phyloP scores from a whole-genome alignment of 2,113 vertebrate genomes.

The Colinus virginianus region DNA sequence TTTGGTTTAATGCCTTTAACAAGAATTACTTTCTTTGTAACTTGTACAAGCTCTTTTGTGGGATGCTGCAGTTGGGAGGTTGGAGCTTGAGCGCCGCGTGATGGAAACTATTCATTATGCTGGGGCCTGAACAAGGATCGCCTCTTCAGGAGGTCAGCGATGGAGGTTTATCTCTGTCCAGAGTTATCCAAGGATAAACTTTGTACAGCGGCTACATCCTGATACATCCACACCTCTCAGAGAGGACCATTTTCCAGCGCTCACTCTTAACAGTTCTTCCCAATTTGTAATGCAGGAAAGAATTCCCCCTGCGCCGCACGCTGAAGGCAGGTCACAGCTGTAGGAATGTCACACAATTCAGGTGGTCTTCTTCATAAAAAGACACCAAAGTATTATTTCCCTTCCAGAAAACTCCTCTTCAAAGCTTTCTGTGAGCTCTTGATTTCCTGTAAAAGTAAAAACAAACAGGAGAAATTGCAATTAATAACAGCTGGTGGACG shows the following conservation, averaged over 20 bases:
- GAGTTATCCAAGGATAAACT: constrained; percentile 76
- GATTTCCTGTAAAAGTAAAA: constrained; percentile 76
- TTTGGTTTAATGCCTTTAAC: constrained; percentile 84
- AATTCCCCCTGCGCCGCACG: constrained; percentile 59
- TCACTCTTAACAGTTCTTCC: constrained; percentile 59
- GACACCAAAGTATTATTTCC: constrained; percentile 43
- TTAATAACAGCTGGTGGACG: constrained; percentile 54
- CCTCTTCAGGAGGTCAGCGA: constrained; percentile 74
- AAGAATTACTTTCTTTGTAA: constrained; percentile 85
- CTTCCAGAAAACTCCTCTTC: constrained; percentile 60
- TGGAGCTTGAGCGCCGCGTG: constrained; percentile 81
- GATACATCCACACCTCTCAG: constrained; percentile 75
- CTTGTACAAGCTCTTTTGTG: constrained; percentile 81
- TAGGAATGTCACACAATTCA: constrained; percentile 49
- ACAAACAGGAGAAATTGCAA: constrained; percentile 46
- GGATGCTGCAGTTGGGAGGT: constrained; percentile 65
- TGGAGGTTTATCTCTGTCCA: constrained; percentile 61
- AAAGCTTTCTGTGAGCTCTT: constrained; percentile 58
- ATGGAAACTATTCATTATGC: constrained; percentile 87
- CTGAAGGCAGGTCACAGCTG: constrained; percentile 43
- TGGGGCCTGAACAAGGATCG: constrained; percentile 82
- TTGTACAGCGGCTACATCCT: constrained; percentile 77
- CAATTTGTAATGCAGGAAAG: constrained; percentile 68
- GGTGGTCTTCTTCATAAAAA: constrained; percentile 68
- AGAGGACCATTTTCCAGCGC: constrained; percentile 62